Percentiles rank a stretch among this genome's conserved stretches.
Conservation (phyloP, 2,113 vertebrate genomes). For the Ascaphus truei region DNA sequence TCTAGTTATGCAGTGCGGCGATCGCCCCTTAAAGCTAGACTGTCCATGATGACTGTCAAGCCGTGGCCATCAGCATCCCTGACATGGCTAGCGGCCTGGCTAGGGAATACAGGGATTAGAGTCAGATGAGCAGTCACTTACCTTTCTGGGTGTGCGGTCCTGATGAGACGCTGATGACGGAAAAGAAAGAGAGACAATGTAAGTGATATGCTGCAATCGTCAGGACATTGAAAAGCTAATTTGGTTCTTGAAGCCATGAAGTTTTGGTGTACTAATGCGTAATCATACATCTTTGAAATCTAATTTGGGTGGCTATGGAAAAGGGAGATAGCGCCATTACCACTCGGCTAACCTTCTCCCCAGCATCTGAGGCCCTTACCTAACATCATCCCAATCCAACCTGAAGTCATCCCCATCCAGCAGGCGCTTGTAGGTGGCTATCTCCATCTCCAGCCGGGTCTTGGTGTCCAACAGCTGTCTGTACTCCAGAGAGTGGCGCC, state of each 20-base stretch:
- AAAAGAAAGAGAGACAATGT: background rate
- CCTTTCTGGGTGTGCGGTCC: background rate
- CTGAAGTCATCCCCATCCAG: constrained; percentile 43
- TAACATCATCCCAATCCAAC: constrained; percentile 46
- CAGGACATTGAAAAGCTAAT: background rate
- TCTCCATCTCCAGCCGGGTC: constrained; percentile 43
- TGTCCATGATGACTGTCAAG: too few species aligned
- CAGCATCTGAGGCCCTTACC: constrained; percentile 20
- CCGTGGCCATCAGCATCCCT: too few species aligned
- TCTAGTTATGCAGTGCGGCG: too few species aligned
- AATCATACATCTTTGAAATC: background rate
- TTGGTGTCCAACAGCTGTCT: constrained; percentile 45
- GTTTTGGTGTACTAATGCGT: background rate
- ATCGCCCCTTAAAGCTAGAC: too few species aligned
- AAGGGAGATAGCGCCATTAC: background rate
- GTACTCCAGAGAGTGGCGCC: constrained; percentile 62
- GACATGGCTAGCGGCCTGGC: too few species aligned
- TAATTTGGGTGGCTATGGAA: background rate
- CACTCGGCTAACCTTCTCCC: background rate
- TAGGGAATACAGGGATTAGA: too few species aligned
- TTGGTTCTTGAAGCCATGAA: background rate
- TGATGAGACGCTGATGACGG: background rate
- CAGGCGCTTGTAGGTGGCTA: constrained; percentile 43
- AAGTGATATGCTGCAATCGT: background rate
- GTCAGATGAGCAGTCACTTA: background rate